Percentiles rank a stretch among this genome's conserved stretches.
Conservation (phyloP, 2,888 invertebrate species). For the Stenoptilia bipunctidactyla region DNA sequence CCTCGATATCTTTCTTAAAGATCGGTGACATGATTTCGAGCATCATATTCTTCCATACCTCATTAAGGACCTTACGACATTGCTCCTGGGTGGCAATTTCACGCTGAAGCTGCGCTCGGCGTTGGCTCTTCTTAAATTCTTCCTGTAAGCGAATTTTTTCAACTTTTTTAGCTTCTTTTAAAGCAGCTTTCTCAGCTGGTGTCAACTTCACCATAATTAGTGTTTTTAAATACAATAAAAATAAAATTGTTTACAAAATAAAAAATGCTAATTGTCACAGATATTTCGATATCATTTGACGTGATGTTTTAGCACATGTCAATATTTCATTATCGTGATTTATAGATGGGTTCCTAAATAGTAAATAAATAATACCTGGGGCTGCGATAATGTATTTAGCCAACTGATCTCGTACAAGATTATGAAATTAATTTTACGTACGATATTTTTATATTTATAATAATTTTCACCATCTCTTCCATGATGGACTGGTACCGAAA, state of each 20-base stretch:
- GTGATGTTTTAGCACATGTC: too few species aligned
- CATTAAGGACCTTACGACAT: constrained; percentile 37
- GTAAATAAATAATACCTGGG: too few species aligned
- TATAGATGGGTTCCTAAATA: too few species aligned
- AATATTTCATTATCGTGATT: too few species aligned
- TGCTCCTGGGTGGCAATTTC: constrained; percentile 40
- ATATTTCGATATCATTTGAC: too few species aligned
- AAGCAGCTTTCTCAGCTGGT: constrained; percentile 48
- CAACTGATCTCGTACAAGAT: too few species aligned
- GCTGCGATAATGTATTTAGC: too few species aligned
- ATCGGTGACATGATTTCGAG: constrained; percentile 52
- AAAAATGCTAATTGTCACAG: constrained; percentile 2
- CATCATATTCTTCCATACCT: constrained; percentile 47
- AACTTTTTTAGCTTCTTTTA: constrained; percentile 41
- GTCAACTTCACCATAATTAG: constrained; percentile 20
- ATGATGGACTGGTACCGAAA: too few species aligned
- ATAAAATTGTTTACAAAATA: constrained; percentile 6
- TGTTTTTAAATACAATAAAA: constrained; percentile 9
- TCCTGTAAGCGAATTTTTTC: constrained; percentile 34
- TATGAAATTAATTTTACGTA: too few species aligned
- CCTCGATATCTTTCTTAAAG: constrained; percentile 45
- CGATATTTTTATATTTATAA: too few species aligned
- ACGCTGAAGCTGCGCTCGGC: constrained; percentile 40
- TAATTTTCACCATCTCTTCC: too few species aligned
- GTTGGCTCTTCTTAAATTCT: constrained; percentile 32